phyloP scores from a whole-genome alignment of 2,888 invertebrate species.

The Cephus nigrinus region DNA sequence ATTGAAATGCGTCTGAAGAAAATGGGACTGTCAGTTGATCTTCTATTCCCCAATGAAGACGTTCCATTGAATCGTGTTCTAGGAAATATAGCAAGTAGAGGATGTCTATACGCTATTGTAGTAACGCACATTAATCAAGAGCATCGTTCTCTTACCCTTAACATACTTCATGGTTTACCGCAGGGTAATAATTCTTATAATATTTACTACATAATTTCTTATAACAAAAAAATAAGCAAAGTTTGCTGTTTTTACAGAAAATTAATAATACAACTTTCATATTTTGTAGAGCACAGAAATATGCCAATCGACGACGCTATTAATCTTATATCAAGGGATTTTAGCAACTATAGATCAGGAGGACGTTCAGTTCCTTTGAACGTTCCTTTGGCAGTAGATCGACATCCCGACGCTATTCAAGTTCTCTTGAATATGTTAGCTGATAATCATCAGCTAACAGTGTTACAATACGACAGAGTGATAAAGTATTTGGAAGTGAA shows the following conservation, averaged over 20 bases:
- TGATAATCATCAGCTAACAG: conserved; percentile 82
- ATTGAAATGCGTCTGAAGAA: conserved; percentile 85
- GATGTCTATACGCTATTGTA: conserved; percentile 89
- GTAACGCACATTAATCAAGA: conserved; percentile 88
- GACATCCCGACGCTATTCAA: conserved; percentile 63
- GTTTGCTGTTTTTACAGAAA: background rate
- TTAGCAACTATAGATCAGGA: conserved; percentile 72
- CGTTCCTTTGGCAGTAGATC: conserved; percentile 67
- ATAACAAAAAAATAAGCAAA: background rate
- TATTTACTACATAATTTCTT: background rate
- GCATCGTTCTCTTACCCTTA: conserved; percentile 87
- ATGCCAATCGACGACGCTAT: conserved; percentile 95
- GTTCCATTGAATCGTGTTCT: conserved; percentile 82
- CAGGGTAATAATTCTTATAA: conserved; percentile 73
- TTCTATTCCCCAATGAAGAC: conserved; percentile 92
- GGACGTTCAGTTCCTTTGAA: conserved; percentile 71
- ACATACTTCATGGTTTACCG: conserved; percentile 90
- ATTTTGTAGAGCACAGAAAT: conserved; percentile 87
- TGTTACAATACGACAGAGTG: conserved; percentile 82
- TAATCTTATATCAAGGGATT: conserved; percentile 79
- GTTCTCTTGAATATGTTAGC: conserved; percentile 79
- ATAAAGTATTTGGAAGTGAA: conserved; percentile 80
- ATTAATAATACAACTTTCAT: background rate
- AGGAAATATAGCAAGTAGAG: conserved; percentile 89
- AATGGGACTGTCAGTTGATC: conserved; percentile 83